Evolutionary conservation across 2,797 vertebrate species (phyloP).

Genomic region (Phrynocephalus forsythii): DNA sequence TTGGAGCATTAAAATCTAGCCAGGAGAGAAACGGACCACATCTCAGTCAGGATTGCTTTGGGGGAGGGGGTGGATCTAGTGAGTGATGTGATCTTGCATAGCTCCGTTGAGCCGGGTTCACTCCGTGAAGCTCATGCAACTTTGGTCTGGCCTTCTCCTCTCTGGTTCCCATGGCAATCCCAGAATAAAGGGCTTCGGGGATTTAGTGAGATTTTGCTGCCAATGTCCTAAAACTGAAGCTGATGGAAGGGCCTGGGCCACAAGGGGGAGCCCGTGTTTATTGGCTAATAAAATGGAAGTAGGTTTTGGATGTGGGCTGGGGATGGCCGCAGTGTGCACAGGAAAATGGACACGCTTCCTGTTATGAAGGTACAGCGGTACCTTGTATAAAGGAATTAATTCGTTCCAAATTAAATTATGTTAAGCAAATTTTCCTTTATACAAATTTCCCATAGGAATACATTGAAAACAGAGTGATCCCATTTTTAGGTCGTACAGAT

Average conservation of each 20-base stretch:
- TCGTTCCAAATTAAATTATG: too few species aligned
- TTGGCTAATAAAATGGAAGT: neutral
- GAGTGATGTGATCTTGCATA: too few species aligned
- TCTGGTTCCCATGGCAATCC: neutral
- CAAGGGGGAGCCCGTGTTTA: slow-evolving; percentile 18
- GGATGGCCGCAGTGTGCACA: neutral
- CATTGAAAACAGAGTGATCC: too few species aligned
- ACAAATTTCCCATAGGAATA: too few species aligned
- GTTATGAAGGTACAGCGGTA: too few species aligned
- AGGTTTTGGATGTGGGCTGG: neutral
- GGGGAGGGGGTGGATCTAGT: too few species aligned
- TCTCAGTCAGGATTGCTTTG: neutral
- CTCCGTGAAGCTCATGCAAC: neutral
- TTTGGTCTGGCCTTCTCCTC: neutral
- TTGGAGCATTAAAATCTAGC: neutral
- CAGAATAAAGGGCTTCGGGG: neutral
- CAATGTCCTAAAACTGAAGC: neutral
- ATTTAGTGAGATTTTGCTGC: neutral
- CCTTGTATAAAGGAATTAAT: too few species aligned
- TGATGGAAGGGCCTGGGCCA: neutral
- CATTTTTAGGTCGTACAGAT: too few species aligned
- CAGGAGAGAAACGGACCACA: neutral
- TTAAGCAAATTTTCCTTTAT: too few species aligned
- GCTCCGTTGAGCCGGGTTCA: neutral
- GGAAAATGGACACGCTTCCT: neutral